Conservation (phyloP, 1,140 invertebrate genomes). For the Ruditapes philippinarum region DNA sequence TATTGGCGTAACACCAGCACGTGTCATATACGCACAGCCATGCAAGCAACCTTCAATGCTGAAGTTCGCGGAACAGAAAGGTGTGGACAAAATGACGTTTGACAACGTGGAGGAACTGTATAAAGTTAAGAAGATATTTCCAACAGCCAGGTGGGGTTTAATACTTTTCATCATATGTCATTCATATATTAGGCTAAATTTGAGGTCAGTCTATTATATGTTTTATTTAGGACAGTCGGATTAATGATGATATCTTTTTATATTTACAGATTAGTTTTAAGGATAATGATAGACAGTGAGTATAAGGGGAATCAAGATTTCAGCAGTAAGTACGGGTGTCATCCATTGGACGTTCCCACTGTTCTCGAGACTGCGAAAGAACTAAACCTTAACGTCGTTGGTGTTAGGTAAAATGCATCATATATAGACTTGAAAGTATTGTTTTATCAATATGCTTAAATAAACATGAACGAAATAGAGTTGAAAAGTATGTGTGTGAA, state of each 20-base stretch:
- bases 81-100: not conserved
- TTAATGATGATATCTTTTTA: no score
- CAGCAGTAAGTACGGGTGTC: not conserved
- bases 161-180: no score
- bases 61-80: not conserved
- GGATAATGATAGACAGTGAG: not conserved
- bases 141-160: not conserved
- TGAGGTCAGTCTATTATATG: no score
- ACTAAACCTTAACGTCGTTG: not conserved
- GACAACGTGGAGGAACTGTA: not conserved
- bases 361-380: not conserved
- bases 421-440: no score
- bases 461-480: no score
- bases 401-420: not conserved
- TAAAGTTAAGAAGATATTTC: not conserved
- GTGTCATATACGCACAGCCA: not conserved
- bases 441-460: no score
- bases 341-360: not conserved
- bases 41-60: not conserved
- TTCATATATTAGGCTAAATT: no score
- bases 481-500: no score
- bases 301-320: not conserved
- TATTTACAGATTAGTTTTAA: not conserved
- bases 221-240: no score
- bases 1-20: not conserved